phyloP scores from a whole-genome alignment of 2,113 vertebrate genomes.

The Tragelaphus scriptus region DNA sequence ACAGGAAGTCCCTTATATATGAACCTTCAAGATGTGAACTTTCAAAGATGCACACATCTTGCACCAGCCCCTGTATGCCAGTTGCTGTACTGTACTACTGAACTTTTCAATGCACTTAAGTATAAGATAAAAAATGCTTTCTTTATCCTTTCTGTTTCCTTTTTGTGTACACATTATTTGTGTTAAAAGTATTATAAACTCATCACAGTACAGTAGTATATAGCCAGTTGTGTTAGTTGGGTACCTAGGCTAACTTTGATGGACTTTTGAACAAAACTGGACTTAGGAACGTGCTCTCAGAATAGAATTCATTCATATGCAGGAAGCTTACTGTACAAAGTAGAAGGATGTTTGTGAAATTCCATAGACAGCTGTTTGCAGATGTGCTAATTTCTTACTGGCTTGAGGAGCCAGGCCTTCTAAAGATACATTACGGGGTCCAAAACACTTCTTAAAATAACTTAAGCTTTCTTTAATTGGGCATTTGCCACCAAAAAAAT shows the following conservation, averaged over 20 bases:
- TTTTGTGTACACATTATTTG: background rate
- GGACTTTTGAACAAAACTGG: background rate
- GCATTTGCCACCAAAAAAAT: background rate
- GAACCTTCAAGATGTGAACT: background rate
- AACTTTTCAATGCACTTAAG: rapidly evolving
- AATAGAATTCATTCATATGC: background rate
- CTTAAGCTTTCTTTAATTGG: background rate
- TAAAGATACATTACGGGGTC: rapidly evolving
- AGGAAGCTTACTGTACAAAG: background rate
- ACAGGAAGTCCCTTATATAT: background rate
- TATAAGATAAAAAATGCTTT: background rate
- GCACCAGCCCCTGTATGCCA: background rate
- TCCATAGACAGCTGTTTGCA: rapidly evolving
- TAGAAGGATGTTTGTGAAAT: background rate
- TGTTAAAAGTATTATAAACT: background rate
- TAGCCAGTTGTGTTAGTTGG: background rate
- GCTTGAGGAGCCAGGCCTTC: background rate
- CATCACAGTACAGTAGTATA: background rate
- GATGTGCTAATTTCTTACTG: rapidly evolving
- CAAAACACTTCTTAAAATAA: background rate
- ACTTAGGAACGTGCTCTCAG: background rate
- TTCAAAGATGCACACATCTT: background rate
- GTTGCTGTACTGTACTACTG: background rate
- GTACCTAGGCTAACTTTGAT: background rate
- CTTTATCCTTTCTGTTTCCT: background rate